Evolutionary conservation across 2,113 vertebrate species (phyloP).

Genomic region (Reinhardtius hippoglossoides): DNA sequence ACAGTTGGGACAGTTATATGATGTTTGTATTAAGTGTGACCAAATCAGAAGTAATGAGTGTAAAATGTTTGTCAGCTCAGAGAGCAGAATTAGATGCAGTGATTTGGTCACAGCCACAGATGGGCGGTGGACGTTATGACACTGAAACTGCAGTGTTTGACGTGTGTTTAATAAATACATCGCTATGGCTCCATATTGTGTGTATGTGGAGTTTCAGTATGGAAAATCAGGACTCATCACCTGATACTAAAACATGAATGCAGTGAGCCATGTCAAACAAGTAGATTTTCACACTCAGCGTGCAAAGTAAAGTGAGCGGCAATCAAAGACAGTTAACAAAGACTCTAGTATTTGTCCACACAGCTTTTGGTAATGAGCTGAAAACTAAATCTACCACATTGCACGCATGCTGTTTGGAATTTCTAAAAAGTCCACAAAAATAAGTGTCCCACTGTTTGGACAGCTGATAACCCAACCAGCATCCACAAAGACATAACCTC

Average conservation of each 20-base stretch:
- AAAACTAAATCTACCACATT: not conserved
- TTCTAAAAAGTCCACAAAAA: not conserved
- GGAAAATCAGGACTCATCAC: not conserved
- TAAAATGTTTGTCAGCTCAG: not conserved
- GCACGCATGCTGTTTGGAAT: not conserved
- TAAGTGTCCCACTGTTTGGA: not conserved
- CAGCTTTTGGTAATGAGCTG: not conserved
- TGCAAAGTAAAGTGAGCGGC: not conserved
- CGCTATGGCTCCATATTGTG: no score
- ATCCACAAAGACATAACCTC: not conserved
- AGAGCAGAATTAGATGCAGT: not conserved
- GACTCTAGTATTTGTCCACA: not conserved
- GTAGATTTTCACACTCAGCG: not conserved
- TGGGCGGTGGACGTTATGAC: not conserved
- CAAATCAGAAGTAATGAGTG: not conserved
- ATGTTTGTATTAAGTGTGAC: no score
- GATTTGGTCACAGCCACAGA: not conserved
- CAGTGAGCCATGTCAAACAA: constrained; percentile 5
- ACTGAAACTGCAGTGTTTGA: not conserved
- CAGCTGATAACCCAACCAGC: not conserved
- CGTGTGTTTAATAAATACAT: not conserved
- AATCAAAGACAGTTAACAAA: not conserved
- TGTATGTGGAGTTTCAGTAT: not conserved
- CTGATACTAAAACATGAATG: not conserved
- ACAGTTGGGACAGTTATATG: no score